Evolutionary conservation across 2,113 vertebrate genomes (phyloP), one percentile per base, ranked within the genome.

Genomic region (Boleophthalmus pectinirostris): DNA sequence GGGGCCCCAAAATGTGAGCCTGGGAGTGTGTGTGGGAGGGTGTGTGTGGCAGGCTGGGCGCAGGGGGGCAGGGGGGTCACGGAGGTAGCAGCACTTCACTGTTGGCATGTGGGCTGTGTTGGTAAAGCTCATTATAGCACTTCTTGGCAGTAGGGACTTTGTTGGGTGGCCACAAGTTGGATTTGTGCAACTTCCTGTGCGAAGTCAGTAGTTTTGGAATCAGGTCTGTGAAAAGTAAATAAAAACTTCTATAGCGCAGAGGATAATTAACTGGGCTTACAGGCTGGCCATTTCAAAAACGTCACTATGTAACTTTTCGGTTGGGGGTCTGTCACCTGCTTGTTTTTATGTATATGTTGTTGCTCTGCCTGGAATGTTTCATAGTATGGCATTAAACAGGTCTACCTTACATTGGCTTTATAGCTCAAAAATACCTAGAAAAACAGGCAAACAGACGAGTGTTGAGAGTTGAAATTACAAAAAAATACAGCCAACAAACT

Each of bases 81-180:
- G 74, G 24, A 80, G 78, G 84, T 80, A 86, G 88, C 77, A 49
- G 76, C 79, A 46, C 85, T 81, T 60, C 80, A 74, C 21, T 84
- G 74, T 73, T 86, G 85, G 87, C 82, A 83, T 90, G 87, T 71
- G 74, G 84, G 82, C 80, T 47, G 56, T 56, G 53, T 82, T 84
- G 60, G 47, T 67, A 75, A 67, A 77, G 72, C 72, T 82, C 75
- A 72, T 85, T 76, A 79, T 61, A 66, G 77, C 77, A 54, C 5
- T 20, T 54, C 68, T 61, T 66, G 20, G 21, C 61, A 38, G 61
- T 64, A n/a, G 7, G 20, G 20, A 38, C 61, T 38, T 64, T 12
- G 16, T n/a, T 38, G 61, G 33, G 18, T 64, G 33, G 25, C 18
- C 58, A 61, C 25, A 29, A 61, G 61, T 64, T 64, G 16, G 33